Base-by-base conservation (phyloP, 2,888 invertebrate species). In the Cistogaster globosa region DNA sequence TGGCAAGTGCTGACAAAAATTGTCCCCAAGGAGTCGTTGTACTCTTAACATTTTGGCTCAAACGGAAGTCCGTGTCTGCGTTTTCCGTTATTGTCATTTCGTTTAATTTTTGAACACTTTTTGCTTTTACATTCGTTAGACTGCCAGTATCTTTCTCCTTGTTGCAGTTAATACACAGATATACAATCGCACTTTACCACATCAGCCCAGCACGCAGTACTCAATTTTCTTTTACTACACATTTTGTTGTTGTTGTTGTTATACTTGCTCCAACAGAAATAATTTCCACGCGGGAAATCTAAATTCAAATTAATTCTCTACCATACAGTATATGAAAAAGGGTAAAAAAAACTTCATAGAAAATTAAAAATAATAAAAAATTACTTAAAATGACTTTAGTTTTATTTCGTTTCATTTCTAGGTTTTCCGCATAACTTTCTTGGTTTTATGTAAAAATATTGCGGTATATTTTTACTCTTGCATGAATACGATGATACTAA, bases 21-120 rank as follows among this genome's bases (percentile, higher is more conserved):
- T 67, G 85, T 79, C 85, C 85, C 82, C 82, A 78, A 78, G 69
- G 82, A 82, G 82, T 85, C 85, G 82, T 85, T 85, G 85, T 85
- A 85, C 85, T 85, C 78, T 85, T 78, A 85, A 75, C 74, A 82
- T 82, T 80, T 78, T 78, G 85, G 75, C 85, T 85, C 78, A 74
- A 82, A 82, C 85, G 85, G 85, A 85, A 85, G 85, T 85, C 85
- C 84, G 81, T 85, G 85, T 85, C 85, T 85, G 85, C 82, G 85
- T 85, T 82, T 75, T 85, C 78, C 85, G 78, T 72, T 85, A 82
- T 85, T 85, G 85, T 85, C 85, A 82, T 82, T 85, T 82, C 78
- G 65, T 82, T 82, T 85, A 78, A 69, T 74, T 82, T 85, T 77
- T 78, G 74, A 78, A 78, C 69, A 84, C 78, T 65, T 63, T 83